These are phyloP conservation scores for Apotomis turbidana DNA, from an alignment of 2,888 invertebrate species.

Conservation along the genomic window DNA sequence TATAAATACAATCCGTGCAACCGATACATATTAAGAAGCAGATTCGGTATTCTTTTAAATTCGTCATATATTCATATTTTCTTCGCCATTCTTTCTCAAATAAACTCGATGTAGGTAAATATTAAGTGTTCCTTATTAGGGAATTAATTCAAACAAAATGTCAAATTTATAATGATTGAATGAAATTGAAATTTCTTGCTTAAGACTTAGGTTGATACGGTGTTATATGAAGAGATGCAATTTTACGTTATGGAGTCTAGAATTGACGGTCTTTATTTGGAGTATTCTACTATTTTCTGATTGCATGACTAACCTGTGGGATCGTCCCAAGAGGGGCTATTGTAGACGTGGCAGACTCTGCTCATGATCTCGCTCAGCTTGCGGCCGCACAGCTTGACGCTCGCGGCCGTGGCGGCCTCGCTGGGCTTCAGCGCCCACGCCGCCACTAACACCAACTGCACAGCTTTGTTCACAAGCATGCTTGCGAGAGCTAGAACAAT, in stretches of 20 bases:
- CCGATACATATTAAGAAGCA: not conserved
- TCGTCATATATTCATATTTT: not conserved
- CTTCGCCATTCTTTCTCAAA: no score
- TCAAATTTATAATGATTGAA: no score
- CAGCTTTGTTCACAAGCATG: slow-evolving; percentile 65
- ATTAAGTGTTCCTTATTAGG: no score
- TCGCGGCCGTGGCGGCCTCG: slow-evolving; percentile 60
- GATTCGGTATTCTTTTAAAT: not conserved
- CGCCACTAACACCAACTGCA: slow-evolving; percentile 62
- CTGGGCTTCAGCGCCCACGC: slow-evolving; percentile 61
- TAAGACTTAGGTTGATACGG: no score
- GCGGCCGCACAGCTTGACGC: slow-evolving; percentile 74
- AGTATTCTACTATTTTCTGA: no score
- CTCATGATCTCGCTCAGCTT: slow-evolving; percentile 75
- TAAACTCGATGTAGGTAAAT: no score
- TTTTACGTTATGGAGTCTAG: no score
- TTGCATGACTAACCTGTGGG: slow-evolving; percentile 34
- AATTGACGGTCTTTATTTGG: no score
- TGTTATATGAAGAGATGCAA: no score
- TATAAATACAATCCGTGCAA: no score
- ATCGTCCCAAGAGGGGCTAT: slow-evolving; percentile 74
- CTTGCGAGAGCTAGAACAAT: slow-evolving; percentile 52
- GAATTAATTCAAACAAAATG: no score
- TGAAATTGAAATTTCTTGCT: no score
- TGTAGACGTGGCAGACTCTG: slow-evolving; percentile 74